phyloP scores from a whole-genome alignment of 2,888 invertebrate genomes.

The Mylabris sibirica region DNA sequence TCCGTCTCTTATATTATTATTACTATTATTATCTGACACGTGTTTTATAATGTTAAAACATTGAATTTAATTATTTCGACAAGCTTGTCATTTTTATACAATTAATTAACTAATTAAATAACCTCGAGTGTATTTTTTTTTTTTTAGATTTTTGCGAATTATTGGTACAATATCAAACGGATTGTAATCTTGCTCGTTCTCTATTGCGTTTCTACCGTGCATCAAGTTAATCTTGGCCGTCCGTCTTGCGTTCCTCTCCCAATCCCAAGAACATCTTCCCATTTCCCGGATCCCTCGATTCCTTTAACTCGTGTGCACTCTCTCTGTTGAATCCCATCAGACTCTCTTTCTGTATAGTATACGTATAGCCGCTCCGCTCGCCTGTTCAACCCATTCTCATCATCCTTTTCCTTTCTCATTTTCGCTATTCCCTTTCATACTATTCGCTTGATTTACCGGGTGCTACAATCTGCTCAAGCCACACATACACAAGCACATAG shows the following conservation, averaged over 20 bases:
- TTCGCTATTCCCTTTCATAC: constrained; percentile 46
- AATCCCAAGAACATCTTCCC: constrained; percentile 39
- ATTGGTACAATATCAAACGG: constrained; percentile 8
- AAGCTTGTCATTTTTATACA: not conserved
- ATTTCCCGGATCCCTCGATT: constrained; percentile 23
- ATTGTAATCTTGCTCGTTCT: constrained; percentile 21
- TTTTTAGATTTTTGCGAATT: not conserved
- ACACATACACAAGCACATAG: constrained; percentile 32
- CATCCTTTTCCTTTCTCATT: constrained; percentile 49
- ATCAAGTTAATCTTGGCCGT: constrained; percentile 43
- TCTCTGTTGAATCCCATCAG: constrained; percentile 38
- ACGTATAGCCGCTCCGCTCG: constrained; percentile 12
- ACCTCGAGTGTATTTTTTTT: not conserved
- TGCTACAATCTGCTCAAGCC: constrained; percentile 48
- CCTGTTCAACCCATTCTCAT: constrained; percentile 43
- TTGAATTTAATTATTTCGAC: constrained; percentile 28
- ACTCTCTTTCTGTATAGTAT: not conserved
- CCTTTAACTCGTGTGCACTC: constrained; percentile 24
- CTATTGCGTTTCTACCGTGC: constrained; percentile 37
- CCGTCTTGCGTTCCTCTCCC: constrained; percentile 36
- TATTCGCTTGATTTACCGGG: constrained; percentile 50
- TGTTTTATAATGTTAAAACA: constrained; percentile 35
- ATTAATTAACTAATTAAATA: not conserved
- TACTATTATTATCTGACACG: constrained; percentile 37
- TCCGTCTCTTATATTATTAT: constrained; percentile 32